A percentile compares a stretch with the other conserved stretches of the same genome.
phyloP scores from a whole-genome alignment of 2,888 invertebrate genomes.

The Aphidoletes aphidimyza region DNA sequence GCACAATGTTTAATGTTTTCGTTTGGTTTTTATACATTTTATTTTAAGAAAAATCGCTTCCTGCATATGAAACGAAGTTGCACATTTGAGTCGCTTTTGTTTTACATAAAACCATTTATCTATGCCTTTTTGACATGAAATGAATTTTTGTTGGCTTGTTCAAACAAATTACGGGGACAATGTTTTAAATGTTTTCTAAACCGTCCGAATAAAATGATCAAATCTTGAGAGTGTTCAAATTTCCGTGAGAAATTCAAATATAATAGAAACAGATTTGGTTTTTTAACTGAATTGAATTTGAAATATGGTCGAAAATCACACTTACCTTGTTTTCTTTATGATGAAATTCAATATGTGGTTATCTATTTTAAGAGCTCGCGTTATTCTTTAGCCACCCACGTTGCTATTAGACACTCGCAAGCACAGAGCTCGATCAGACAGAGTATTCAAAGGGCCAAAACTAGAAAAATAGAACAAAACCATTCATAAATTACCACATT shows the following conservation, averaged over 20 bases:
- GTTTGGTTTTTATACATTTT: no score
- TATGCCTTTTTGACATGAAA: not conserved
- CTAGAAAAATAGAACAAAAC: constrained; percentile 8
- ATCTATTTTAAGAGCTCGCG: not conserved
- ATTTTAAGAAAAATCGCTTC: constrained; percentile 33
- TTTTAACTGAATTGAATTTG: not conserved
- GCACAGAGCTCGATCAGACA: not conserved
- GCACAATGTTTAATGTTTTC: not conserved
- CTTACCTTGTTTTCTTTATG: constrained; percentile 7
- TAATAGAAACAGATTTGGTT: not conserved
- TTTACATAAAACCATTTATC: constrained; percentile 27
- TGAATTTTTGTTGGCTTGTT: not conserved
- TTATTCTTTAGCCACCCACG: not conserved
- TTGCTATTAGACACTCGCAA: not conserved
- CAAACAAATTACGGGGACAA: not conserved
- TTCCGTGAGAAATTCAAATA: constrained; percentile 4
- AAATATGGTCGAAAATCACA: not conserved
- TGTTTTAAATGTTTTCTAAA: not conserved
- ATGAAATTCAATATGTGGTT: not conserved
- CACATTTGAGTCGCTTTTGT: not conserved
- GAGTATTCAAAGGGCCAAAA: not conserved
- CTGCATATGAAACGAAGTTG: not conserved
- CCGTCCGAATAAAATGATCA: constrained; percentile 15
- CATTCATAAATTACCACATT: not conserved
- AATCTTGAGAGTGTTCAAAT: not conserved